Percentiles rank a stretch among this genome's conserved stretches.
phyloP scores from a whole-genome alignment of 92 coral and sea anemone genomes.

The Galaxea fascicularis region DNA sequence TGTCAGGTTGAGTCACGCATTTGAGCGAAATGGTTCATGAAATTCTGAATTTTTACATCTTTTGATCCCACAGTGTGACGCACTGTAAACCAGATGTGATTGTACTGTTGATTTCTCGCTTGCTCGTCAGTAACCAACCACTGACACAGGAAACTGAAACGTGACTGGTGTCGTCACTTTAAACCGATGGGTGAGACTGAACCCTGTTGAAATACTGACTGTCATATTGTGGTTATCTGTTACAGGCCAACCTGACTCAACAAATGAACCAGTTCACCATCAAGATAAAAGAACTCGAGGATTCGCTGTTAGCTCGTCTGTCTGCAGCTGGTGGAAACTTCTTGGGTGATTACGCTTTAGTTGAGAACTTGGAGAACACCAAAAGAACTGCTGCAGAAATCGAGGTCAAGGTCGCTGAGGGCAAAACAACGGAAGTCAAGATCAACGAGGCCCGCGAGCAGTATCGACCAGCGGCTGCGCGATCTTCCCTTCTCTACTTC shows the following conservation, averaged over 20 bases:
- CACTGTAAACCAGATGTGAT: too few relatives aligned
- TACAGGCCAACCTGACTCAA: conserved; percentile 92
- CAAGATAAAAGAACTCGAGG: conserved; percentile 94
- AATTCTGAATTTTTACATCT: too few relatives aligned
- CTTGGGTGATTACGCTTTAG: conserved; percentile 98
- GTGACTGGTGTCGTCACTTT: not conserved
- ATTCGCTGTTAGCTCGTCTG: conserved; percentile 91
- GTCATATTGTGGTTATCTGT: not conserved
- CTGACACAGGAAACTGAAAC: too few relatives aligned
- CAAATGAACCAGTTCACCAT: conserved; percentile 97
- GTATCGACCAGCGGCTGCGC: conserved; percentile 97
- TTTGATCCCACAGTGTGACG: too few relatives aligned
- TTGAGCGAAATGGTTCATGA: too few relatives aligned
- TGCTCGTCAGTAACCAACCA: too few relatives aligned
- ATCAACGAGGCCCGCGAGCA: conserved; percentile 99
- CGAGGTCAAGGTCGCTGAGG: conserved; percentile 96
- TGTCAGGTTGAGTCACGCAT: too few relatives aligned
- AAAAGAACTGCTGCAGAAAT: conserved; percentile 99
- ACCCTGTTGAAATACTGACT: not conserved
- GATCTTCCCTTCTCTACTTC: conserved; percentile 92
- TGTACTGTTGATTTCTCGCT: too few relatives aligned
- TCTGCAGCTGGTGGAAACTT: conserved; percentile 99
- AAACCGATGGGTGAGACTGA: not conserved
- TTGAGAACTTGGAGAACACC: conserved; percentile 97
- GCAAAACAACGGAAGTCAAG: conserved; percentile 90